phyloP scores from a whole-genome alignment of 2,797 vertebrate species.

The Macropus fuliginosus region DNA sequence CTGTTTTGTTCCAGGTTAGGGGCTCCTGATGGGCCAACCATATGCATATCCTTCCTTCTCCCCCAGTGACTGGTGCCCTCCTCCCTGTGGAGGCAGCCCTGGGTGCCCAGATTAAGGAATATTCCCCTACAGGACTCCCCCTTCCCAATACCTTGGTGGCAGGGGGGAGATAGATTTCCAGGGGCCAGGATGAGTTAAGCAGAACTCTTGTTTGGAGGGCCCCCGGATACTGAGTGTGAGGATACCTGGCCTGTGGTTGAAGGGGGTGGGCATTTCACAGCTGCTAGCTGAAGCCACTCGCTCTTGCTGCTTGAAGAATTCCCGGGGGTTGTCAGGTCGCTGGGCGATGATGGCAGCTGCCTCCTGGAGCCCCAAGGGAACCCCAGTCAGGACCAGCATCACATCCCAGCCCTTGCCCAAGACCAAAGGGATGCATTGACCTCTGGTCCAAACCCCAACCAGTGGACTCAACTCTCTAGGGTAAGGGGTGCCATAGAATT shows the following conservation, averaged over 20 bases:
- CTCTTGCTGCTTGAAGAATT: constrained; percentile 97
- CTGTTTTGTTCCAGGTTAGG: neutral
- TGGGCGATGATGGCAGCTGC: constrained; percentile 98
- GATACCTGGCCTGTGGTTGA: constrained; percentile 93
- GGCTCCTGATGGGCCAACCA: neutral
- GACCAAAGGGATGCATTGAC: fast-evolving
- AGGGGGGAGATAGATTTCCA: neutral
- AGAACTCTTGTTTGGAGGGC: neutral
- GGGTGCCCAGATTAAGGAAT: neutral
- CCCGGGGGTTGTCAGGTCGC: constrained; percentile 94
- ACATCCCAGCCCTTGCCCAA: neutral
- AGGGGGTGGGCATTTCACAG: constrained; percentile 88
- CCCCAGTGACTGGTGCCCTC: neutral
- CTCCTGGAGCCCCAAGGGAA: constrained; percentile 86
- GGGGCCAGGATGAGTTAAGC: neutral
- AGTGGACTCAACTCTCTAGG: neutral
- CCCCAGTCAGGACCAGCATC: neutral
- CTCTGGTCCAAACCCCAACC: neutral
- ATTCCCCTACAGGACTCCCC: neutral
- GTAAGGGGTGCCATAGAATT: neutral
- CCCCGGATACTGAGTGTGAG: neutral
- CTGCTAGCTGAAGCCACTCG: constrained; percentile 89
- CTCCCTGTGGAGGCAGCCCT: neutral
- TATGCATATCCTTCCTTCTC: neutral
- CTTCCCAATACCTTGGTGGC: neutral